Evolutionary conservation across 2,888 invertebrate genomes (phyloP), one percentile per base, ranked within the genome.

Genomic region (Temnothorax ravouxi): DNA sequence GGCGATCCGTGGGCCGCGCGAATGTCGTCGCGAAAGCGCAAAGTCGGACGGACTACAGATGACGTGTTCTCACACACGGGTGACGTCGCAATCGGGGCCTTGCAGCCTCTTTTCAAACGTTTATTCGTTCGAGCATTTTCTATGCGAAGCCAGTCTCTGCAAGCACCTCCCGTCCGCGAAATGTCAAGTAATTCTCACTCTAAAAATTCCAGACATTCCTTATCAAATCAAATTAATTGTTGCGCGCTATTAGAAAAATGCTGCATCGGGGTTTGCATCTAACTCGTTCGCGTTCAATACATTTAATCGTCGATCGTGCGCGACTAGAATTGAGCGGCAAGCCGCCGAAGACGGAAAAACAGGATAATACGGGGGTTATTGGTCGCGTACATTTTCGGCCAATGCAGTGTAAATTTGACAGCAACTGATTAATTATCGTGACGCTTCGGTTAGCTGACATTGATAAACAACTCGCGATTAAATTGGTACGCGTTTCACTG

Each of bases 1-100:
- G 9, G 52, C 29, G 61, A 34, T 67, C 66, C 64, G 54, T 61
- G 75, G 71, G 34, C 59, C 34, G 79, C 79, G 86, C 72, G 69
- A 74, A 52, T 52, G 52, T 71, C 79, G 66, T 59, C 76, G 50
- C 66, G 56, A 84, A 54, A 52, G 44, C 67, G 54, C 25, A 18
- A 67, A 52, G 52, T 66, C 50, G 25, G 50, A 50, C 38, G 34
- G 44, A 62, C 15, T 9, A 4, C 13, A 18, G 29, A 1, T 44
- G 47, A 59, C 21, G 44, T 50, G 79, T 38, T 25, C 34, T n/a
- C 21, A 2, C 38, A 21, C 29, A 25, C 29, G 41, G n/a, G 0
- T 52, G 25, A 41, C 13, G 18, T 21, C 13, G 74, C 2, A 38
- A 13, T 21, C 13, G 74, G 3, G 50, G 15, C 59, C 59, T 50